phyloP scores from a whole-genome alignment of 2,888 invertebrate species.

The Hanleya hanleyi region DNA sequence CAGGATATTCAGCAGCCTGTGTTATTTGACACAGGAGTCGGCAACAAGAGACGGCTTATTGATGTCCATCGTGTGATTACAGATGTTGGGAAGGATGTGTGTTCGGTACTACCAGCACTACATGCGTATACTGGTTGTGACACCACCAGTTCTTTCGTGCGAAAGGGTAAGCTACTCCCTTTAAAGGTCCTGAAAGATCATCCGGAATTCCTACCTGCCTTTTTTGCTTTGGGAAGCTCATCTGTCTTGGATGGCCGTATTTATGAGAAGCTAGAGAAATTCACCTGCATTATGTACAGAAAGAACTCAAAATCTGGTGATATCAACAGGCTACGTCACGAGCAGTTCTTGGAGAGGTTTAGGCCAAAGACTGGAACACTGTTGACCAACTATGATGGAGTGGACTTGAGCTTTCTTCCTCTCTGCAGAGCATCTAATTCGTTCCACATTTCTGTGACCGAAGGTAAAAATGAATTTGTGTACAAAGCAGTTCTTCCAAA shows the following conservation, averaged over 20 bases:
- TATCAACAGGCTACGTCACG: constrained; percentile 17
- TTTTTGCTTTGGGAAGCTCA: no score
- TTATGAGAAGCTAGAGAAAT: constrained; percentile 6
- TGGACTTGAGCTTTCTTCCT: constrained; percentile 28
- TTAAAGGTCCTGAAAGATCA: constrained; percentile 16
- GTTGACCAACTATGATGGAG: constrained; percentile 11
- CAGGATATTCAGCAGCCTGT: background rate
- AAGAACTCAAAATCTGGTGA: constrained; percentile 3
- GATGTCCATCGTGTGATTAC: constrained; percentile 16
- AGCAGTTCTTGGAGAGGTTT: constrained; percentile 13
- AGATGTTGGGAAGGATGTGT: constrained; percentile 18
- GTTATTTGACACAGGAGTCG: constrained; percentile 32
- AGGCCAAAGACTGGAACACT: background rate
- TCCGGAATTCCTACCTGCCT: background rate
- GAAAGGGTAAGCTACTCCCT: constrained; percentile 22
- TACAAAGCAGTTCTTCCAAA: no score
- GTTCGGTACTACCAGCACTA: constrained; percentile 14
- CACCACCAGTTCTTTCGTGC: constrained; percentile 32
- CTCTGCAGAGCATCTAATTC: constrained; percentile 22
- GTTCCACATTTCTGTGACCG: no score
- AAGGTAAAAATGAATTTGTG: no score
- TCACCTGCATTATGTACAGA: constrained; percentile 19
- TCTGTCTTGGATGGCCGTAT: background rate
- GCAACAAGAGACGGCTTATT: constrained; percentile 27
- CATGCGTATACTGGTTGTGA: constrained; percentile 35